A percentile compares a stretch with the other conserved stretches of the same genome.
Evolutionary conservation across 2,888 invertebrate genomes (phyloP).

Genomic region (Epistrophe eligans): DNA sequence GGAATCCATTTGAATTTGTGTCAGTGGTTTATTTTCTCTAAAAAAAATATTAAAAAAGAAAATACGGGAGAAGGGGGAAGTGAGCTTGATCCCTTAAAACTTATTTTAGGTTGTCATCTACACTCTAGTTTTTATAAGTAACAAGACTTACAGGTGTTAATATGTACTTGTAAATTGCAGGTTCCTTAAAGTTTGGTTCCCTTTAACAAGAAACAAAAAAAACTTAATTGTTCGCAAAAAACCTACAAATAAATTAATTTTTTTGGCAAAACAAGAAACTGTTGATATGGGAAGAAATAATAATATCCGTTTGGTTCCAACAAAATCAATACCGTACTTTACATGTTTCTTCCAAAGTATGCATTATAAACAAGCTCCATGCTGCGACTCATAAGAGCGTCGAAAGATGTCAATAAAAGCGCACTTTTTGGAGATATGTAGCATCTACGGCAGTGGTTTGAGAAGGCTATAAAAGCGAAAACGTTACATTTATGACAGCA

Average conservation of each 20-base stretch:
- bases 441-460: conserved; percentile 2
- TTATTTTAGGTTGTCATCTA: conserved; percentile 2
- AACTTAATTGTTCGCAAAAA: conserved; percentile 24
- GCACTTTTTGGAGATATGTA: conserved; percentile 8
- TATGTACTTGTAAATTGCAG: background rate
- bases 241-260: conserved; percentile 13
- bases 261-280: background rate
- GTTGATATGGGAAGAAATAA: background rate
- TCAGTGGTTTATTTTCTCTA: conserved; percentile 12
- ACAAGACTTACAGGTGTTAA: conserved; percentile 41
- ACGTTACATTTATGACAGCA: conserved; percentile 50
- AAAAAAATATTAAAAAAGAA: conserved; percentile 39
- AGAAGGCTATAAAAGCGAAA: conserved; percentile 44
- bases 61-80: background rate
- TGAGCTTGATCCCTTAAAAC: background rate
- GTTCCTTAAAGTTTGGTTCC: conserved; percentile 51
- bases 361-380: background rate
- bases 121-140: conserved; percentile 13
- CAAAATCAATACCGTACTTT: conserved; percentile 30
- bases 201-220: conserved; percentile 49
- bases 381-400: background rate
- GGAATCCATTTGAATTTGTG: background rate
- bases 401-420: background rate
- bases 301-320: background rate
- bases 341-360: background rate